A percentile compares a stretch with the other conserved stretches of the same genome.
Evolutionary conservation across 2,888 invertebrate species (phyloP).

Genomic region (Lapara coniferarum): DNA sequence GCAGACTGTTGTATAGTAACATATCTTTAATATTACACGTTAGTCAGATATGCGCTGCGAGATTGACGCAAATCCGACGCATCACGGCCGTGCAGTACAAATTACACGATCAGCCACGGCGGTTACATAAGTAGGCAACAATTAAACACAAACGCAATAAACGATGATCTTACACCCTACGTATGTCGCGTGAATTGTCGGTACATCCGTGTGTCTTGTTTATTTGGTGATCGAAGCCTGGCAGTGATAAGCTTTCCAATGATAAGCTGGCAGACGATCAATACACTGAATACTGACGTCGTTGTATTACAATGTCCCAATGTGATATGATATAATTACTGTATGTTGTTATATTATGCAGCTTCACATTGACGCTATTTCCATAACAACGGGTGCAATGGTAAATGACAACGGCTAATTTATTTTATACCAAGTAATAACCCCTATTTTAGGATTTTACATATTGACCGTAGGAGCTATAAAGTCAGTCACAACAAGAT

Average conservation of each 20-base stretch:
- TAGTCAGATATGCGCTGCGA: slow-evolving; percentile 57
- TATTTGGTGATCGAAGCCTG: slow-evolving; percentile 33
- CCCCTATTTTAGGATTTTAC: neutral
- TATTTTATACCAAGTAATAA: neutral
- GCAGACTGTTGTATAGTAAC: slow-evolving; percentile 18
- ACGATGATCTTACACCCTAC: slow-evolving; percentile 51
- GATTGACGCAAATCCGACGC: slow-evolving; percentile 64
- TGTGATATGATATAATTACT: neutral
- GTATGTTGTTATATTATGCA: neutral
- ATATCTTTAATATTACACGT: slow-evolving; percentile 54
- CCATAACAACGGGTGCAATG: neutral
- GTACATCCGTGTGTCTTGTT: slow-evolving; percentile 27
- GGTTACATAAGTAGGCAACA: slow-evolving; percentile 49
- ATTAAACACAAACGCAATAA: slow-evolving; percentile 44
- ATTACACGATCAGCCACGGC: slow-evolving; percentile 50
- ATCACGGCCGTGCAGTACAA: slow-evolving; percentile 53
- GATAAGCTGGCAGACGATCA: slow-evolving; percentile 37
- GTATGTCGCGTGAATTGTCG: slow-evolving; percentile 26
- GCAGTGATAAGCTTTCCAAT: slow-evolving; percentile 44
- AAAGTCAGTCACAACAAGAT: neutral
- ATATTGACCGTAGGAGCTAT: neutral
- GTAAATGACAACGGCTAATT: neutral
- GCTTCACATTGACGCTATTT: neutral
- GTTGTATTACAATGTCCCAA: neutral
- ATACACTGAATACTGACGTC: slow-evolving; percentile 17